Evolutionary conservation across 2,888 invertebrate genomes (phyloP).

Genomic region (Neoaliturus tenellus): DNA sequence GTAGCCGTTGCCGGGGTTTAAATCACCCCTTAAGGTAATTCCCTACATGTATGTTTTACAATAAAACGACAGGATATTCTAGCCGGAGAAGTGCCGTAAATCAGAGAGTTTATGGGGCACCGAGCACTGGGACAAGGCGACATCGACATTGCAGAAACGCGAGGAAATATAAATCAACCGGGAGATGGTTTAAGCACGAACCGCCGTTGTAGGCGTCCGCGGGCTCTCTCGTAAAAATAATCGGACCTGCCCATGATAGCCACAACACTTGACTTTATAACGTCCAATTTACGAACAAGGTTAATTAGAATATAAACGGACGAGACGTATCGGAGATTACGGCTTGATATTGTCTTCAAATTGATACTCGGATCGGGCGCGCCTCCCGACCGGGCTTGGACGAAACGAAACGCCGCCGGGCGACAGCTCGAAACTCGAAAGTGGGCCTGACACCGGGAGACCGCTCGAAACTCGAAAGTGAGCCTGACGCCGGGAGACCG

Average conservation of each 20-base stretch:
- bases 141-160: not conserved
- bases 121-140: not conserved
- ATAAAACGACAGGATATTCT: not conserved
- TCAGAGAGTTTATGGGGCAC: not conserved
- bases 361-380: not conserved
- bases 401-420: not conserved
- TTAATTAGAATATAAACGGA: conserved; percentile 10
- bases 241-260: not conserved
- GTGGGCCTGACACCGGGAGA: not conserved
- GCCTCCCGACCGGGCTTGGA: too few relatives aligned
- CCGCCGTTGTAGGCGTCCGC: not conserved
- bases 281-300: not conserved
- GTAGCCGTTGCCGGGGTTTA: too few relatives aligned
- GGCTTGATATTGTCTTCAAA: not conserved
- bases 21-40: too few relatives aligned
- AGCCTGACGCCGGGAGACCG: too few relatives aligned
- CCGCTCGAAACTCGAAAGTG: too few relatives aligned
- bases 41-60: too few relatives aligned
- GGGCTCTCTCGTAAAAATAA: not conserved
- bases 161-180: not conserved
- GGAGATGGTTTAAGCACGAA: not conserved
- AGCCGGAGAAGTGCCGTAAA: not conserved
- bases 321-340: not conserved
- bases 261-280: conserved; percentile 8
- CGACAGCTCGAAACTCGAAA: not conserved